Conservation (phyloP, 2,797 vertebrate species). For the Moxostoma hubbsi region DNA sequence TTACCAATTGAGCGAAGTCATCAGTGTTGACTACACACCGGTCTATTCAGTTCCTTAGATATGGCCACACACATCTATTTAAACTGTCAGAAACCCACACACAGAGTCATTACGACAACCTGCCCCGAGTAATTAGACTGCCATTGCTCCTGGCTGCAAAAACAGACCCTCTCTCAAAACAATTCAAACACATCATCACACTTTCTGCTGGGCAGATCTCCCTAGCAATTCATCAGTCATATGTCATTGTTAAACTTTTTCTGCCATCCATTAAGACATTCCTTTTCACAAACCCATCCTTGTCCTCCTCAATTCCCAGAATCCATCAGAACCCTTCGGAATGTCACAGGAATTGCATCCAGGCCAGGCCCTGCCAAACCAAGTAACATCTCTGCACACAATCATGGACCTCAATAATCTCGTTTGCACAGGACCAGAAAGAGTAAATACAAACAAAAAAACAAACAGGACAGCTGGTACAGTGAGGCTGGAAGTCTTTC, state of each 20-base stretch:
- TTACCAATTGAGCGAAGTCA: slow-evolving; percentile 20
- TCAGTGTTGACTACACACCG: slow-evolving; percentile 45
- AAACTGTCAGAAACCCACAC: neutral
- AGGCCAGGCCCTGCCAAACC: neutral
- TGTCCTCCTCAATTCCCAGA: slow-evolving; percentile 36
- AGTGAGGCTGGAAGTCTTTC: neutral
- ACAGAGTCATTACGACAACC: neutral
- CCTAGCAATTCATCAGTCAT: slow-evolving; percentile 24
- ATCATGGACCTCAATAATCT: slow-evolving; percentile 12
- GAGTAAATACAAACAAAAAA: slow-evolving; percentile 48
- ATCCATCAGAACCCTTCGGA: slow-evolving; percentile 38
- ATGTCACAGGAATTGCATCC: slow-evolving; percentile 37
- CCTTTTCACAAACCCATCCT: slow-evolving; percentile 39
- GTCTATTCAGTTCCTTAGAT: slow-evolving; percentile 35
- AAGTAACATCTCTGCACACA: slow-evolving; percentile 11
- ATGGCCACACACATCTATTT: slow-evolving; percentile 40
- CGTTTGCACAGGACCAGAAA: neutral
- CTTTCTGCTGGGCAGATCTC: slow-evolving; percentile 10
- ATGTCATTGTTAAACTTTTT: slow-evolving; percentile 45
- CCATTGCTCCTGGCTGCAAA: slow-evolving; percentile 13
- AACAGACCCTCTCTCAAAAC: slow-evolving; percentile 28
- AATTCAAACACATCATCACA: slow-evolving; percentile 29
- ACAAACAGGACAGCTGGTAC: slow-evolving; percentile 11
- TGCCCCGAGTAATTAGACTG: slow-evolving; percentile 15
- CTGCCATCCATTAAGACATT: slow-evolving; percentile 41